Conservation (phyloP, 2,888 invertebrate genomes). For the Macaria liturata region DNA sequence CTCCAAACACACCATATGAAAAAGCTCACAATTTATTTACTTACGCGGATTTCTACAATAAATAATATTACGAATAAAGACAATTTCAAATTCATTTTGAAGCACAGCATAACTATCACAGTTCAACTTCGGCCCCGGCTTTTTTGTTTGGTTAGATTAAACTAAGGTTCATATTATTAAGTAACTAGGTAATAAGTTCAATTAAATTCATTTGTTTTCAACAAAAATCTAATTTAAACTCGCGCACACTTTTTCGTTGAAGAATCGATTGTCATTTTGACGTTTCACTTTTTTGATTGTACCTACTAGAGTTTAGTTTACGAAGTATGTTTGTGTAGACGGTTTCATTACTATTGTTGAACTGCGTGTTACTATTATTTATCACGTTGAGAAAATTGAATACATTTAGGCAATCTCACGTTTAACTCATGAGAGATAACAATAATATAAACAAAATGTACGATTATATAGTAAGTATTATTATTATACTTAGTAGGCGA, state of each 20-base stretch:
- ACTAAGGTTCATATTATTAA: too few species aligned
- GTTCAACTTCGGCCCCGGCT: background rate
- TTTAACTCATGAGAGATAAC: background rate
- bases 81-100: constrained; percentile 53
- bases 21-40: constrained; percentile 27
- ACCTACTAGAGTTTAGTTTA: constrained; percentile 8
- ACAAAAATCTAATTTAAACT: background rate
- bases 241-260: constrained; percentile 14
- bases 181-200: too few species aligned
- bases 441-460: background rate
- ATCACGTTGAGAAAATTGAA: background rate
- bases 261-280: constrained; percentile 22
- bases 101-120: constrained; percentile 45
- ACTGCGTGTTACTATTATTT: background rate
- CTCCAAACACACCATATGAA: too few species aligned
- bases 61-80: constrained; percentile 44
- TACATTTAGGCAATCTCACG: background rate
- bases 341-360: too few species aligned
- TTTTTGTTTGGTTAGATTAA: too few species aligned
- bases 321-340: constrained; percentile 5
- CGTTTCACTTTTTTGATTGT: constrained; percentile 1
- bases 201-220: constrained; percentile 1
- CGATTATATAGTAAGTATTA: background rate
- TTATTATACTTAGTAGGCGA: too few species aligned
- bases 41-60: constrained; percentile 41